Evolutionary conservation across 23 tunicate species (phyloP).

Genomic region (Clavelina lepadiformis): DNA sequence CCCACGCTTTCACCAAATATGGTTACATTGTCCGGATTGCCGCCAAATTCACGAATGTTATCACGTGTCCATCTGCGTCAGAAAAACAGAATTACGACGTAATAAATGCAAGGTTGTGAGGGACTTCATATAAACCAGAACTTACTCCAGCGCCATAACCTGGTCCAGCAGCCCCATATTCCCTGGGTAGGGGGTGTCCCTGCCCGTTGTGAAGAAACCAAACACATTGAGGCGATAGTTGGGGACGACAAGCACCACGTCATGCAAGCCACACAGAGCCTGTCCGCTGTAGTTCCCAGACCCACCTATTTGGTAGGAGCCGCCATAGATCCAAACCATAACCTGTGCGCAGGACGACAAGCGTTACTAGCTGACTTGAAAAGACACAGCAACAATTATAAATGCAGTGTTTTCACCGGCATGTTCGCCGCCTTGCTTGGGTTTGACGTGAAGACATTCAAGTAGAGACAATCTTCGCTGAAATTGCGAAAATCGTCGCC

Average conservation of each 20-base stretch:
- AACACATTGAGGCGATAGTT: slow-evolving; percentile 39
- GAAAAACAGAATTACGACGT: no score
- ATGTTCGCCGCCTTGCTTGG: slow-evolving; percentile 5
- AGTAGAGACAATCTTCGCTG: slow-evolving; percentile 1
- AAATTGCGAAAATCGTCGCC: not conserved
- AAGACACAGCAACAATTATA: no score
- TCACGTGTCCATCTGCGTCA: no score
- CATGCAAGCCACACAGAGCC: slow-evolving; percentile 17
- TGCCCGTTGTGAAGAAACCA: slow-evolving; percentile 40
- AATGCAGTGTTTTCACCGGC: no score
- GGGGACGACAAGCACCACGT: slow-evolving; percentile 51
- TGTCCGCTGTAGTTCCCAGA: slow-evolving; percentile 19
- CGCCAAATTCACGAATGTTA: no score
- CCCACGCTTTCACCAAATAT: no score
- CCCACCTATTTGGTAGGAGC: slow-evolving; percentile 23
- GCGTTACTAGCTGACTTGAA: no score
- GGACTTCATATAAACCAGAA: no score
- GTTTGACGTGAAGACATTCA: slow-evolving; percentile 6
- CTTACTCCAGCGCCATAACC: slow-evolving; percentile 42
- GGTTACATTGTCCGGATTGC: no score
- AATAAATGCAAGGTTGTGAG: no score
- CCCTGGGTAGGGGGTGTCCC: slow-evolving; percentile 27
- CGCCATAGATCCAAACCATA: slow-evolving; percentile 54
- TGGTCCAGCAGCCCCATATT: slow-evolving; percentile 57
- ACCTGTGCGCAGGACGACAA: no score